These are phyloP conservation scores for Anthopleura sola DNA, from an alignment of 64 coral and sea anemone species.

Conservation along the genomic window DNA sequence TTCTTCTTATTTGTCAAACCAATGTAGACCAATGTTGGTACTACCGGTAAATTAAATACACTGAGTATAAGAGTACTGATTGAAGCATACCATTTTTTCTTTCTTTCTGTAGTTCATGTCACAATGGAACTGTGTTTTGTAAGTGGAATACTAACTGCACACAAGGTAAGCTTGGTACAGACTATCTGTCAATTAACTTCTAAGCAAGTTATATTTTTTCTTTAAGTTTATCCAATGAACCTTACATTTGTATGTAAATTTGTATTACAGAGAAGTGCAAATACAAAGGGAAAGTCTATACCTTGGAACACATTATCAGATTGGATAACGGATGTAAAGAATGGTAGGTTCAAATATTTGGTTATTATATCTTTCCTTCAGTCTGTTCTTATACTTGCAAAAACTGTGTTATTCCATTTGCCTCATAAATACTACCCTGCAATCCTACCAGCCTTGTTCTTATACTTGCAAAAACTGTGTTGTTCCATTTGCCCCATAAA, in stretches of 20 bases:
- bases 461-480: too few species aligned
- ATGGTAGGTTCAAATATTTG: constrained; percentile 8
- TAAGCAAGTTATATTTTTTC: not conserved
- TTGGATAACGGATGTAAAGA: constrained; percentile 33
- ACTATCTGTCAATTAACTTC: not conserved
- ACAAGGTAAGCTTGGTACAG: constrained; percentile 19
- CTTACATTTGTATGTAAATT: too few species aligned
- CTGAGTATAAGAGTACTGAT: too few species aligned
- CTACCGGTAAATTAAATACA: too few species aligned
- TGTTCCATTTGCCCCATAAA: too few species aligned
- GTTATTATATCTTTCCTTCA: too few species aligned
- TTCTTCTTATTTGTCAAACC: too few species aligned
- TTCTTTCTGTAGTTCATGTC: constrained; percentile 18
- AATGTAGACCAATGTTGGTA: too few species aligned
- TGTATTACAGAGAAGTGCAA: constrained; percentile 32
- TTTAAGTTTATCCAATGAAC: not conserved
- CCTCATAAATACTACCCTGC: too few species aligned
- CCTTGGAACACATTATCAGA: not conserved
- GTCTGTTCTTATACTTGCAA: too few species aligned
- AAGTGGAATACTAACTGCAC: constrained; percentile 37
- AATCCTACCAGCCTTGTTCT: too few species aligned
- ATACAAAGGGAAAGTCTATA: constrained; percentile 41
- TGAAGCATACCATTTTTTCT: not conserved
- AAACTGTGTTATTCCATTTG: too few species aligned
- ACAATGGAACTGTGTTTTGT: constrained; percentile 33